phyloP scores from a whole-genome alignment of 1,140 invertebrate genomes.

The Drosophila funebris region DNA sequence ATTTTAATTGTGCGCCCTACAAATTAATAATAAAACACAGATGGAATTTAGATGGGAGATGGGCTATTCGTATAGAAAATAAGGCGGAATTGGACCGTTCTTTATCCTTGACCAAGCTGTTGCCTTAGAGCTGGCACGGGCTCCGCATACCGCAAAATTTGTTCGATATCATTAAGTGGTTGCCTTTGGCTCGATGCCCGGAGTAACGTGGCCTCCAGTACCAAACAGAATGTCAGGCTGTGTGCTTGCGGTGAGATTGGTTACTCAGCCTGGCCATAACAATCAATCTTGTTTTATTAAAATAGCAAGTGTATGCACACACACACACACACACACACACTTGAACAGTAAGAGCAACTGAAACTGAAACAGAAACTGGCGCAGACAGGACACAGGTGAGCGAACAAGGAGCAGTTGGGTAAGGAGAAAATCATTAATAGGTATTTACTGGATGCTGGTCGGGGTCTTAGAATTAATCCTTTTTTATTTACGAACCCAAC shows the following conservation, averaged over 20 bases:
- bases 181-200: constrained; percentile 19
- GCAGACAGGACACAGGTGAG: constrained; percentile 31
- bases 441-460: constrained; percentile 28
- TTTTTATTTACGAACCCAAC: constrained; percentile 73
- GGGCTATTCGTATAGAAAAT: too few relatives aligned
- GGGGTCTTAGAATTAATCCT: constrained; percentile 68
- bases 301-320: constrained; percentile 18
- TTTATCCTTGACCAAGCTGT: constrained; percentile 47
- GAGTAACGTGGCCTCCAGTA: constrained; percentile 3
- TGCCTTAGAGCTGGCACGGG: constrained; percentile 16
- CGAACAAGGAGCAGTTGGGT: not conserved
- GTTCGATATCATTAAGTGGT: constrained; percentile 64
- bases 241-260: constrained; percentile 22
- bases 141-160: constrained; percentile 30
- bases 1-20: too few relatives aligned
- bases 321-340: constrained; percentile 25
- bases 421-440: constrained; percentile 48
- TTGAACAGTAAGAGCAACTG: not conserved
- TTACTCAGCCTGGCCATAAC: constrained; percentile 43
- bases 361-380: constrained; percentile 5
- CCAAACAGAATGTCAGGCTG: constrained; percentile 1
- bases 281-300: constrained; percentile 73
- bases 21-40: too few relatives aligned
- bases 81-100: constrained; percentile 26
- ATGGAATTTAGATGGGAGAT: too few relatives aligned